Conservation (phyloP, 2,113 vertebrate genomes). For the Xenus cinereus region DNA sequence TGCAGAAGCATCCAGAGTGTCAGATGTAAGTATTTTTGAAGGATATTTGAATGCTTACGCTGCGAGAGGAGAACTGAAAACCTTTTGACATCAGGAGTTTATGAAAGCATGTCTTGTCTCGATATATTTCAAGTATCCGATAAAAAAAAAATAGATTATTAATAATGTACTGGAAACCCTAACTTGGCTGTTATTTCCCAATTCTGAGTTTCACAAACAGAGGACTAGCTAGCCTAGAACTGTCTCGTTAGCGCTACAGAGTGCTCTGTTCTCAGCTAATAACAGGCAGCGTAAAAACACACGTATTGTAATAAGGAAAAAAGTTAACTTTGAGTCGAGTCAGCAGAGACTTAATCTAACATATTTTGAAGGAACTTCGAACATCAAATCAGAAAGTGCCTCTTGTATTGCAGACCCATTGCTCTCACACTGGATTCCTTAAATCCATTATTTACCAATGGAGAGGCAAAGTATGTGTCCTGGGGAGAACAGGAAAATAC, state of each 20-base stretch:
- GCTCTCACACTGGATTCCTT: background rate
- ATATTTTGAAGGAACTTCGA: background rate
- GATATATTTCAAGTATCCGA: background rate
- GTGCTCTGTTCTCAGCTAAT: background rate
- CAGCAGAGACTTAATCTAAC: background rate
- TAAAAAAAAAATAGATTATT: background rate
- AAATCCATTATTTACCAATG: background rate
- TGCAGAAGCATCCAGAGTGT: background rate
- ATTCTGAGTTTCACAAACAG: background rate
- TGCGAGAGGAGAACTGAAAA: background rate
- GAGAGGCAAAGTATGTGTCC: background rate
- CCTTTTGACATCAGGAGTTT: background rate
- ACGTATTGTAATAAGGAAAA: background rate
- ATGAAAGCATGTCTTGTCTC: background rate
- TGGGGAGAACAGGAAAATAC: background rate
- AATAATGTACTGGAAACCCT: background rate
- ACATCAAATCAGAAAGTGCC: background rate
- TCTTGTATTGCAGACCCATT: background rate
- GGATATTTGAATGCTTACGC: background rate
- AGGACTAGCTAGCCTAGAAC: background rate
- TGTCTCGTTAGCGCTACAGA: fast-evolving
- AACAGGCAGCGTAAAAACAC: background rate
- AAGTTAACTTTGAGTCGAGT: background rate
- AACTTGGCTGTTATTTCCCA: background rate
- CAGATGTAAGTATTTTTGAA: background rate